Conservation (phyloP, 2,113 vertebrate genomes). For the Eublepharis macularius region DNA sequence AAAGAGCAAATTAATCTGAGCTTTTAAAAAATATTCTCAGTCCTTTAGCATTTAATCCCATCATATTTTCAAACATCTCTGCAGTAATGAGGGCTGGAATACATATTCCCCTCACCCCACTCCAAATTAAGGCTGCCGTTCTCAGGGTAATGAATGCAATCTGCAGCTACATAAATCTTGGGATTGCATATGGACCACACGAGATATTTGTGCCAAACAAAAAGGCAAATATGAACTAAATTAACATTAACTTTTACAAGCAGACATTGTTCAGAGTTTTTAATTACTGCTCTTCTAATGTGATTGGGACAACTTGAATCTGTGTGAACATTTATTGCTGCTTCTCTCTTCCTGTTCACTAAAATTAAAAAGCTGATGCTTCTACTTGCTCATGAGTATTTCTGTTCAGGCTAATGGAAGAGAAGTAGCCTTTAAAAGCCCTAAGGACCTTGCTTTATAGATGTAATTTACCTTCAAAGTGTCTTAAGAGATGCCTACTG, state of each 20-base stretch:
- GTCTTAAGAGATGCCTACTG: neutral
- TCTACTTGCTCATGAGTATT: constrained; percentile 10
- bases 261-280: neutral
- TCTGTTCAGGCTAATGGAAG: constrained; percentile 6
- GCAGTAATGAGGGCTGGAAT: neutral
- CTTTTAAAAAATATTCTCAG: neutral
- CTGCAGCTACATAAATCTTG: neutral
- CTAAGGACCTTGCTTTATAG: neutral
- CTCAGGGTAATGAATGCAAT: neutral
- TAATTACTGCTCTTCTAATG: neutral
- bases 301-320: neutral
- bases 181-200: neutral
- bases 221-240: neutral
- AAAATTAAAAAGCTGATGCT: neutral
- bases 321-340: neutral
- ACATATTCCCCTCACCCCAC: neutral
- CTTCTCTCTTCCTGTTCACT: neutral
- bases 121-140: neutral
- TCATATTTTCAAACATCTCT: neutral
- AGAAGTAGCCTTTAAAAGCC: neutral
- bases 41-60: neutral
- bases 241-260: neutral
- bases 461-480: constrained; percentile 9
- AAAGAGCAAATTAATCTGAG: neutral
- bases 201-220: neutral